Base-by-base conservation (phyloP, 2,113 vertebrate genomes). In the Misgurnus anguillicaudatus region DNA sequence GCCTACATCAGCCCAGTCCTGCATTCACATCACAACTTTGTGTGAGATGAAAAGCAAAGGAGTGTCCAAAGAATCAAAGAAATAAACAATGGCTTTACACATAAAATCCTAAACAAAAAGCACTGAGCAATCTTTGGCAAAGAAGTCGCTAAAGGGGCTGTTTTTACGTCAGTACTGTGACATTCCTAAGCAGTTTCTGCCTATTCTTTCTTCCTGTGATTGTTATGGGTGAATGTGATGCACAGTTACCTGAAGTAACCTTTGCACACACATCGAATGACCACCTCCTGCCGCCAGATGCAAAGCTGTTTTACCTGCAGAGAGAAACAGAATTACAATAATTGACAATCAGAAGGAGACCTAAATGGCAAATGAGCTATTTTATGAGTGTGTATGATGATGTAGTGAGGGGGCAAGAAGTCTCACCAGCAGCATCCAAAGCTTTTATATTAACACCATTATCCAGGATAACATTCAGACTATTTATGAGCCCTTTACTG, bases 261-360 rank as follows among this genome's bases (percentile, higher is more conserved):
- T 95, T 80, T 95, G 94, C 71, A 96, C 82, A 77, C 95, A 95
- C 3, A 94, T 68, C 0, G 92, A 89, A 3, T 96, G 94, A 42
- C 94, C 93, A 0, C 93, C 93, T n/a, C 93, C 94, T 0, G 94
- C 94, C 82, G 95, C 91, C 13, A 95, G 86, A 38, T 96, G 95
- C 82, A 96, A 85, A 0, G 92, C 94, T 0, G 92, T 95, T 81
- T 94, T 93, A 21, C 95, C 95, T 96, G 9, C 0, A 53, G 39
- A 51, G 38, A 41, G 21, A 48, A 58, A 60, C 53, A 47, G 7
- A 16, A 55, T 24, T 5, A 16, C 45, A 38, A 47, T 16, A 14
- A 3, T 2, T 63, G 14, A 58, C 57, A 63, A 5, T 45, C 5
- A 42, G 1, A 69, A 0, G 42, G 2, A 36, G 4, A 10, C 19